Conservation (phyloP, 2,797 vertebrate genomes). For the Allobates femoralis region DNA sequence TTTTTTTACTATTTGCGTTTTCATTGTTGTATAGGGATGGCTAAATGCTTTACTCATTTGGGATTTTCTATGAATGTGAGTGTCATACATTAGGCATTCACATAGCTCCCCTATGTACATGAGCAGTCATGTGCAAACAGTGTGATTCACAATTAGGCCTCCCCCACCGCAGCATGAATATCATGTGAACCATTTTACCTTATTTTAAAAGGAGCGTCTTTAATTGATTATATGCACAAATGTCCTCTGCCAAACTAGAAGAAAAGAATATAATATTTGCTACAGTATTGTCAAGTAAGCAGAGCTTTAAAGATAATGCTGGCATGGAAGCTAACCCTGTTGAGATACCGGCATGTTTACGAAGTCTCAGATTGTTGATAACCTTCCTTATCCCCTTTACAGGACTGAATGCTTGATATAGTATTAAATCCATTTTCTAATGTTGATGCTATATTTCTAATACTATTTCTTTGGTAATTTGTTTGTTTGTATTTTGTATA, state of each 20-base stretch:
- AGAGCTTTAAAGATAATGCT: not conserved
- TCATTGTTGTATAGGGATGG: not conserved
- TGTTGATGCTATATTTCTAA: constrained; percentile 12
- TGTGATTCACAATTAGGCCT: not conserved
- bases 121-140: not conserved
- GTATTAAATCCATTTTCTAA: constrained; percentile 2
- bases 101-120: not conserved
- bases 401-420: not conserved
- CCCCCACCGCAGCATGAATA: not conserved
- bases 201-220: not conserved
- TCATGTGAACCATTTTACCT: constrained; percentile 6
- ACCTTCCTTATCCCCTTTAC: constrained; percentile 3
- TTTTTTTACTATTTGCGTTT: not conserved
- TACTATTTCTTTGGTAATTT: constrained; percentile 29
- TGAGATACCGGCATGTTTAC: constrained; percentile 8
- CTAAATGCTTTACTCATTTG: not conserved
- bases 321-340: not conserved
- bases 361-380: not conserved
- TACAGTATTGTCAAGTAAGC: not conserved
- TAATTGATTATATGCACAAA: not conserved
- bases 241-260: not conserved
- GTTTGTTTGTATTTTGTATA: constrained; percentile 32
- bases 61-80: not conserved
- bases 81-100: not conserved
- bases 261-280: not conserved